A percentile compares a stretch with the other conserved stretches of the same genome.
These are phyloP conservation scores for Cantharis lateralis DNA, from an alignment of 2,888 invertebrate genomes.

Conservation along the genomic window DNA sequence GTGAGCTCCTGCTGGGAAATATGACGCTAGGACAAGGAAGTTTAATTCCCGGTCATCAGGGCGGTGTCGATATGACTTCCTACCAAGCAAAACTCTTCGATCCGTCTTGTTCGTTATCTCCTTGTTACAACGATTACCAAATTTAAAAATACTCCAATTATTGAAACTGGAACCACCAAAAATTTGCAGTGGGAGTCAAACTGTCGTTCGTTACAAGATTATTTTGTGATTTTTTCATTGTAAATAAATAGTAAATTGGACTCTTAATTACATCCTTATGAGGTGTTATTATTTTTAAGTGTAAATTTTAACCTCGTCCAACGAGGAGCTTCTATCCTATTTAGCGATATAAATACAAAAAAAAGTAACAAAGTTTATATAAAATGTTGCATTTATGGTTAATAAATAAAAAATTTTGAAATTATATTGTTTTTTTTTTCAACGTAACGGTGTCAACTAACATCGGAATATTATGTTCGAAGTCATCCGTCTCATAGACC, in stretches of 20 bases:
- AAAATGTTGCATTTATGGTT: background rate
- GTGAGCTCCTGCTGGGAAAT: constrained; percentile 52
- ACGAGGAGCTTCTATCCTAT: background rate
- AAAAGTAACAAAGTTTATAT: background rate
- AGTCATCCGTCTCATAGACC: no score
- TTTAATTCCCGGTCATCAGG: constrained; percentile 45
- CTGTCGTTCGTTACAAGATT: background rate
- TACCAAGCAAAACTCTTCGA: constrained; percentile 56
- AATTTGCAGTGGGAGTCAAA: background rate
- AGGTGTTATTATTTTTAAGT: background rate
- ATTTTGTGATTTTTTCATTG: background rate
- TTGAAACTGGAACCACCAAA: background rate
- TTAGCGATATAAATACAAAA: background rate
- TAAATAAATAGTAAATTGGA: background rate
- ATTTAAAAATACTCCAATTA: constrained; percentile 33
- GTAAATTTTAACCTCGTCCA: background rate
- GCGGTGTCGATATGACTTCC: constrained; percentile 51
- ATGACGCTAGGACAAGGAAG: constrained; percentile 49
- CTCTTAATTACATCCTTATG: background rate
- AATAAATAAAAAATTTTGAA: background rate
- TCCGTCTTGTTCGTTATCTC: constrained; percentile 46
- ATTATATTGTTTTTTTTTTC: background rate
- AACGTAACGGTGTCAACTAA: no score
- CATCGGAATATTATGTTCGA: no score
- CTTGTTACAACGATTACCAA: constrained; percentile 53